Evolutionary conservation across 2,797 vertebrate species (phyloP).

Genomic region (Notamacropus eugenii): DNA sequence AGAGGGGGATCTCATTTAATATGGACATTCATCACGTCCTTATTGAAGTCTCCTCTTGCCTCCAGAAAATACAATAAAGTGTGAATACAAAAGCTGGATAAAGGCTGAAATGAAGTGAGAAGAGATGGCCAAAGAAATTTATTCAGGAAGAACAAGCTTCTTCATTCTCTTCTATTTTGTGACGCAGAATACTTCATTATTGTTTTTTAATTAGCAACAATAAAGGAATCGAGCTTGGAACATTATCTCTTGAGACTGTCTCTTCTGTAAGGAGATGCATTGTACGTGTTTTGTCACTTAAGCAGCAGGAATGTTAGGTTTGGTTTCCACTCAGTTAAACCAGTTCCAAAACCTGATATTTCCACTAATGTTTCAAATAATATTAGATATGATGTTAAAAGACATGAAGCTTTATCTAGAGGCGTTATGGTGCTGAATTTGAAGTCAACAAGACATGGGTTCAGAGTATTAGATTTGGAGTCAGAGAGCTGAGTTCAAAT

Average conservation of each 20-base stretch:
- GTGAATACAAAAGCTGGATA: conserved; percentile 73
- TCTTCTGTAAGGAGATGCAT: conserved; percentile 18
- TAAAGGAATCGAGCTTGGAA: conserved; percentile 67
- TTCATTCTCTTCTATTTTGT: conserved; percentile 44
- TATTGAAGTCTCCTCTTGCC: conserved; percentile 82
- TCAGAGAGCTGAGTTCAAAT: neutral
- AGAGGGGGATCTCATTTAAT: conserved; percentile 85
- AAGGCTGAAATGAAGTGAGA: conserved; percentile 79
- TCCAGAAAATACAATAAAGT: conserved; percentile 82
- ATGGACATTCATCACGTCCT: conserved; percentile 86
- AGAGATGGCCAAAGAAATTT: conserved; percentile 72
- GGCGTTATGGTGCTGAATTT: neutral
- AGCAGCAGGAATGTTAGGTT: conserved; percentile 17
- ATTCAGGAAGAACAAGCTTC: conserved; percentile 60
- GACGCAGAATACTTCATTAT: conserved; percentile 67
- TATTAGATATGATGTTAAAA: neutral
- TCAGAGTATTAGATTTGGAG: neutral
- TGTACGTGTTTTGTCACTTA: conserved; percentile 50
- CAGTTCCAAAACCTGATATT: conserved; percentile 1
- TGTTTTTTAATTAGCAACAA: conserved; percentile 54
- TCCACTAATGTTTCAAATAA: neutral
- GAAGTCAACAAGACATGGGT: neutral
- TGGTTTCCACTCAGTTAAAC: conserved; percentile 54
- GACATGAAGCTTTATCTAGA: neutral
- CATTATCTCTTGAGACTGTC: conserved; percentile 25